phyloP scores from a whole-genome alignment of 2,888 invertebrate genomes.

The Spicauda simplicius region DNA sequence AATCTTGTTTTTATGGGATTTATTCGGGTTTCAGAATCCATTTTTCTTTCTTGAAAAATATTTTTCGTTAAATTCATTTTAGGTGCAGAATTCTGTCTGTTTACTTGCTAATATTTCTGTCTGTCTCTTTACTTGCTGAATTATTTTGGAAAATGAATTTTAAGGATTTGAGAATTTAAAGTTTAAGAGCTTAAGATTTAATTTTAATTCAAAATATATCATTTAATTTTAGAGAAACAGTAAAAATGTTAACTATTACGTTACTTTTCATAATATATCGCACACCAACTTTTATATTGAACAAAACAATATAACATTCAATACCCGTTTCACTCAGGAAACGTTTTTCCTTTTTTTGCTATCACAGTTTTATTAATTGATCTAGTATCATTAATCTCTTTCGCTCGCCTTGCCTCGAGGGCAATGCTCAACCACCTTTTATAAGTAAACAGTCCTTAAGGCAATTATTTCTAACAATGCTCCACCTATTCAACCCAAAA shows the following conservation, averaged over 20 bases:
- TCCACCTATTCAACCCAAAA: not conserved
- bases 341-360: conserved; percentile 17
- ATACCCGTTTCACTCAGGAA: conserved; percentile 1
- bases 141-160: not conserved
- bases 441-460: conserved; percentile 17
- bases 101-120: not conserved
- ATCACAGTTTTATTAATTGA: conserved; percentile 27
- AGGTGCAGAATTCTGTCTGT: no score
- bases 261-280: no score
- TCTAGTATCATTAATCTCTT: conserved; percentile 24
- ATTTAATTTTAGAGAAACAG: no score
- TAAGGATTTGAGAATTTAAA: no score
- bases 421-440: conserved; percentile 21
- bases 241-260: no score
- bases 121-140: no score
- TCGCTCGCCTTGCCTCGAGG: conserved; percentile 19
- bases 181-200: no score
- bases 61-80: not conserved
- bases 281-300: not conserved
- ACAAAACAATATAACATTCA: not conserved
- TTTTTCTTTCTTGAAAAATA: not conserved
- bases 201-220: no score
- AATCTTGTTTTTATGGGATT: conserved; percentile 28
- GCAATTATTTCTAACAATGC: conserved; percentile 18
- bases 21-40: not conserved